Percentiles rank a stretch among this genome's conserved stretches.
Evolutionary conservation across 1,140 invertebrate species (phyloP).

Genomic region (Aphidius gifuensis): DNA sequence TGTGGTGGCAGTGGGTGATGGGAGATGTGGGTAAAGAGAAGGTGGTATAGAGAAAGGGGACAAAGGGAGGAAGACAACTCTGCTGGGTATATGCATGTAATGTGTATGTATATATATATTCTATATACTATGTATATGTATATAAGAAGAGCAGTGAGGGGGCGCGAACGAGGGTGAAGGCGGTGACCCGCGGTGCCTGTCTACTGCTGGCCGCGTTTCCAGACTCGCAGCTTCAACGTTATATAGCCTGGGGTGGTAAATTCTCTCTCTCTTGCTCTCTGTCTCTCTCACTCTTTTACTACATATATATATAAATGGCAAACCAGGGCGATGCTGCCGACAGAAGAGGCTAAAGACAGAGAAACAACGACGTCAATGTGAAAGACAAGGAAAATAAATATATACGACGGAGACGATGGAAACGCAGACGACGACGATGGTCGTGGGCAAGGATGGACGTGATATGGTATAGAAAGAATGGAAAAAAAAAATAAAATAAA

Average conservation of each 20-base stretch:
- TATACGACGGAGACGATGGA: background rate
- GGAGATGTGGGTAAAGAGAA: background rate
- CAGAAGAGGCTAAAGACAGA: slow-evolving; percentile 8
- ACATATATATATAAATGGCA: slow-evolving; percentile 2
- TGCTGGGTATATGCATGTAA: too few species aligned
- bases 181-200: slow-evolving; percentile 45
- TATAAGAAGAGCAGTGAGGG: slow-evolving; percentile 8
- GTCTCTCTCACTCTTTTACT: slow-evolving; percentile 19
- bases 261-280: slow-evolving; percentile 12
- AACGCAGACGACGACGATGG: slow-evolving; percentile 9
- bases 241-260: slow-evolving; percentile 25
- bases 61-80: slow-evolving; percentile 4
- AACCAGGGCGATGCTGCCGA: slow-evolving; percentile 18
- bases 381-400: background rate
- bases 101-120: too few species aligned
- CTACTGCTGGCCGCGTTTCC: slow-evolving; percentile 41
- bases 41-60: slow-evolving; percentile 3
- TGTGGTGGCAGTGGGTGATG: background rate
- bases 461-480: slow-evolving; percentile 24
- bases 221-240: slow-evolving; percentile 35
- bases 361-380: background rate
- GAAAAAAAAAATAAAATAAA: too few species aligned
- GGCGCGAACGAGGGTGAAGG: slow-evolving; percentile 27
- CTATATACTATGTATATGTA: too few species aligned
- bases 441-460: slow-evolving; percentile 13